Percentiles rank a stretch among this genome's conserved stretches.
Conservation (phyloP, 2,797 vertebrate genomes). For the Poeciliopsis presidionis region DNA sequence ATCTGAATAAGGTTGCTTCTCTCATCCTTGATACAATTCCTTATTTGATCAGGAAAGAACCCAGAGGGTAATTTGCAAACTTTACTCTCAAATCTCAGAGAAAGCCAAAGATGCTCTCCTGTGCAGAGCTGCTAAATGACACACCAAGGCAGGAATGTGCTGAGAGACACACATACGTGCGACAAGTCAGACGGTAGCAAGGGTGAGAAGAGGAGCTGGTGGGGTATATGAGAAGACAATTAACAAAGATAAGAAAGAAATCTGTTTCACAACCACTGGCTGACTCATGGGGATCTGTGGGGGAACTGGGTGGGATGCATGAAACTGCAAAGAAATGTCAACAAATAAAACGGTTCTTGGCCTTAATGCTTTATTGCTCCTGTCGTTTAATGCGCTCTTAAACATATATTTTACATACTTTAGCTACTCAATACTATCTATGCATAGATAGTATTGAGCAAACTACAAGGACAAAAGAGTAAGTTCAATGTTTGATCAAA, state of each 20-base stretch:
- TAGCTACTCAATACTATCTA: not conserved
- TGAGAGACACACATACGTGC: conserved; percentile 68
- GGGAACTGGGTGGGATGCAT: conserved; percentile 14
- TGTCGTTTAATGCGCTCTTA: not conserved
- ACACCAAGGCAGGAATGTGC: conserved; percentile 70
- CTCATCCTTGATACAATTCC: conserved; percentile 2
- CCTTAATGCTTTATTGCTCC: not conserved
- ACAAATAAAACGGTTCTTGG: not conserved
- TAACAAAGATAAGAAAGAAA: conserved; percentile 59
- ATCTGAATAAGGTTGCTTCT: not conserved
- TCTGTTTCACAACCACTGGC: conserved; percentile 35
- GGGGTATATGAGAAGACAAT: conserved; percentile 45
- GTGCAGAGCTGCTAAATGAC: conserved; percentile 68
- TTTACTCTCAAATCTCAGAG: conserved; percentile 21
- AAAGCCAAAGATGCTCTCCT: conserved; percentile 61
- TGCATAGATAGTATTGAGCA: not conserved
- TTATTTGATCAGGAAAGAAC: conserved; percentile 21
- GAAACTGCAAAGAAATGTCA: not conserved
- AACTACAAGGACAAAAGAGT: not conserved
- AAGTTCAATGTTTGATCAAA: not conserved
- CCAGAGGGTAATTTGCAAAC: conserved; percentile 19
- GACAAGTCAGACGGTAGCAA: conserved; percentile 44
- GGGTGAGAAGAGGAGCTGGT: conserved; percentile 20
- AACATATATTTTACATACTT: not conserved
- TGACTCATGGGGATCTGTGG: conserved; percentile 19